Base-by-base conservation (phyloP, 2,888 invertebrate species). In the Leptinotarsa juncta region DNA sequence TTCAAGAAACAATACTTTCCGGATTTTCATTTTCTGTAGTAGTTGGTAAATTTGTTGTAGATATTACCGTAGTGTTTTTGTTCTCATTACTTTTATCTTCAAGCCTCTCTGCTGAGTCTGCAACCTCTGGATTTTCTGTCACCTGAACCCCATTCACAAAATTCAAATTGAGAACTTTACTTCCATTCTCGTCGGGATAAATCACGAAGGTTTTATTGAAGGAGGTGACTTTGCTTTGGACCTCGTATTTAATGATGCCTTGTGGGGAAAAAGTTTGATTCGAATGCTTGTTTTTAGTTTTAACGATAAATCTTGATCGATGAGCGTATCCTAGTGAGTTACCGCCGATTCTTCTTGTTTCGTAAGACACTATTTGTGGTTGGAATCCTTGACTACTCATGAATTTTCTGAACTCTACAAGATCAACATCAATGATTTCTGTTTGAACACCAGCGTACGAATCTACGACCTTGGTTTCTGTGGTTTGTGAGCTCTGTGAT, bases 361-460 rank as follows among this genome's bases (percentile, higher is more conserved):
- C 67, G 32, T 72, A 72, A 1, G 76, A 71, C n/a, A 76, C 26
- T 26, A 76, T 71, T 14, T 32, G 42, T 15, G 73, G 70, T 42
- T 66, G 18, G 53, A 69, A 73, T 14, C 70, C 4, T 1, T 76
- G 50, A 16, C 16, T 16, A 32, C 51, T 20, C 71, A 73, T 73
- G 4, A 77, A 18, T 60, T 72, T 70, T 60, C 77, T 74, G 53
- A 79, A 79, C 32, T 72, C 67, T 49, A 76, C 75, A 48, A 79
- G 80, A 32, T 81, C 79, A 1, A 83, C 80, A 66, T 84, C 84
- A 48, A 84, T 78, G 50, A 83, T 83, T 75, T 84, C 84, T 1
- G 81, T 80, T 50, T 81, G 79, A 15, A 84, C 72, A 67, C 81
- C 75, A 3, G 79, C 78, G 51, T 78, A 81, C 7, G 81, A 81